Evolutionary conservation across 1,140 invertebrate genomes (phyloP).

Genomic region (Drosophila ercepeae): DNA sequence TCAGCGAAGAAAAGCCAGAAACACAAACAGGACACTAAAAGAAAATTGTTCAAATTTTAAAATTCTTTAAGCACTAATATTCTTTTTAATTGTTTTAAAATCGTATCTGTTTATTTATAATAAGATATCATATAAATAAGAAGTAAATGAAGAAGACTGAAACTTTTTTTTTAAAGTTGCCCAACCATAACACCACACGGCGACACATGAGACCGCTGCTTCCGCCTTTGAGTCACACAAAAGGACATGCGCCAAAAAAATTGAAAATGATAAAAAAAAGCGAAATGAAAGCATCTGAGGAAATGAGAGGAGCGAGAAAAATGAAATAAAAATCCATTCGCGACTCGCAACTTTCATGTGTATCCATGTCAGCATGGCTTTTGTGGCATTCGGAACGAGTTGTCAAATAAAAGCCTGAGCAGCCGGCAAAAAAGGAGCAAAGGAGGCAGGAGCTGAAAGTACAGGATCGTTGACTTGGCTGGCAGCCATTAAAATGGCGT

Average conservation of each 20-base stretch:
- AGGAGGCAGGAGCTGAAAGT: neutral
- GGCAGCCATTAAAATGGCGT: slow-evolving; percentile 66
- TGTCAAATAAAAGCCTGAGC: slow-evolving; percentile 41
- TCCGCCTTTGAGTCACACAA: slow-evolving; percentile 71
- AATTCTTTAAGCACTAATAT: too few relatives aligned
- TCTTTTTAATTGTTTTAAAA: too few relatives aligned
- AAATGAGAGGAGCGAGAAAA: slow-evolving; percentile 35
- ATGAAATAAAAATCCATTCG: slow-evolving; percentile 46
- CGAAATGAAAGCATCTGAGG: slow-evolving; percentile 11
- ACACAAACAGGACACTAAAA: slow-evolving; percentile 6
- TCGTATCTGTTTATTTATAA: too few relatives aligned
- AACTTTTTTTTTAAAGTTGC: neutral
- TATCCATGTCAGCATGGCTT: slow-evolving; percentile 54
- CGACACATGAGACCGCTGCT: slow-evolving; percentile 75
- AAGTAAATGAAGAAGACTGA: too few relatives aligned
- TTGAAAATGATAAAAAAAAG: slow-evolving; percentile 13
- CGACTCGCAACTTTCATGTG: slow-evolving; percentile 31
- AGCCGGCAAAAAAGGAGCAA: slow-evolving; percentile 15
- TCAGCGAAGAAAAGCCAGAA: slow-evolving; percentile 37
- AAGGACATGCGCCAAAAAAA: slow-evolving; percentile 76
- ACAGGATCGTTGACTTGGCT: slow-evolving; percentile 56
- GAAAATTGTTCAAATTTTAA: neutral
- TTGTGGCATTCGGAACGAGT: slow-evolving; percentile 47
- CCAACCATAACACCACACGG: slow-evolving; percentile 44
- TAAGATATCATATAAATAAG: too few relatives aligned